Evolutionary conservation across 1,140 invertebrate genomes (phyloP), one percentile per base, ranked within the genome.

Genomic region (Bacillus rossius): DNA sequence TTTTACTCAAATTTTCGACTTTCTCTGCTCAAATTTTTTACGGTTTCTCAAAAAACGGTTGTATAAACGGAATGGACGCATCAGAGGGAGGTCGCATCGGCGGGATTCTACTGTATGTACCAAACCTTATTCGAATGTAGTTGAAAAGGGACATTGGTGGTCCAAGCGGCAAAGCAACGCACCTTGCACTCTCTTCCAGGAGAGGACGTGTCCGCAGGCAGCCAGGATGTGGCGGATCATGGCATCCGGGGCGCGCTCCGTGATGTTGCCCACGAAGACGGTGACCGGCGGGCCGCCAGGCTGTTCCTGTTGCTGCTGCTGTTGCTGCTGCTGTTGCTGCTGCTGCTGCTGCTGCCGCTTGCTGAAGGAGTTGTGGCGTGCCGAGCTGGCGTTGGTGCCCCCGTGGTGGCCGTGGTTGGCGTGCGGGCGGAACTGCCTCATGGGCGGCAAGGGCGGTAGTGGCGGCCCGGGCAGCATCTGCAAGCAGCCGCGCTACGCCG

Each of bases 251-350:
- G 94, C 95, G 66, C 88, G 84, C 64, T 98, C 94, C 68, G 92
- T 93, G 57, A 99, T 99, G 75, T 99, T 99, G 20, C 97, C 96
- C 45, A 98, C 93, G 78, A 99, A 99, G 0, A 99, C 96, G 16
- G 96, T 98, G 14, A 98, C 95, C 0, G 94, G 84, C 0, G 94
- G 93, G 1, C 92, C 93, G 62, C 73, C 72, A 67, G 47, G 73
- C 3, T 64, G 52, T 8, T 71, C 67, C 41, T 72, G 70, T n/a
- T 65, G 65, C n/a, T n/a, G n/a, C n/a, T n/a, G n/a, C n/a, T n/a
- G n/a, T n/a, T n/a, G n/a, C n/a, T n/a, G 7, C 69, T 73, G 63
- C 73, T 80, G 67, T 0, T 71, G 64, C 63, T 69, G 62, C 55
- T 64, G 73, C 3, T 64, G 52, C 8, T 71, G 68, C 41, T 72